These are phyloP conservation scores for Aleadryas rufinucha DNA, from an alignment of 2,113 vertebrate genomes.

Conservation along the genomic window DNA sequence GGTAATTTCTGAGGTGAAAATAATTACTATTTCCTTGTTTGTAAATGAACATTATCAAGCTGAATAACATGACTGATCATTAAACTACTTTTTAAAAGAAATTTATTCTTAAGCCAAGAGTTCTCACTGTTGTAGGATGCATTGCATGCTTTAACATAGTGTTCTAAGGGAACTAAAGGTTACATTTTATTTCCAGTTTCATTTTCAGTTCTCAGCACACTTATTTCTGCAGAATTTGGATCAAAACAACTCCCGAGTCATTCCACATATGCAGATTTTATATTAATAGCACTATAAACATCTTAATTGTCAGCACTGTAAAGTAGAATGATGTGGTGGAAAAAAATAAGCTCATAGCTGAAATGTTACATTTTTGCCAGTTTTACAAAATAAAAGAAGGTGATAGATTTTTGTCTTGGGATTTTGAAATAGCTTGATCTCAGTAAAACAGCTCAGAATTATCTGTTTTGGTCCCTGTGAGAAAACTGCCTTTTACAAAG, in stretches of 20 bases:
- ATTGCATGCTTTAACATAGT: background rate
- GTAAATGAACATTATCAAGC: background rate
- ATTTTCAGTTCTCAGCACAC: background rate
- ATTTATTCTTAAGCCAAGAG: background rate
- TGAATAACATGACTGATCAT: background rate
- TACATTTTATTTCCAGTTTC: background rate
- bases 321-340: background rate
- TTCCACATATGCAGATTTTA: background rate
- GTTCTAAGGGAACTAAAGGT: background rate
- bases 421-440: background rate
- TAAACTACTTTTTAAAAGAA: background rate
- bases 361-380: background rate
- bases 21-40: background rate
- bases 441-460: background rate
- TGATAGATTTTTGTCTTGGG: background rate
- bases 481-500: background rate
- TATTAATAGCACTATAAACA: constrained; percentile 31
- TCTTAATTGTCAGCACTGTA: background rate
- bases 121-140: background rate
- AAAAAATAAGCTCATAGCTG: background rate
- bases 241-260: background rate
- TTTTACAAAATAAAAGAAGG: constrained; percentile 12
- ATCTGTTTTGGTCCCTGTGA: background rate
- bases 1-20: background rate
- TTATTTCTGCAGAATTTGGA: background rate